Evolutionary conservation across 2,797 vertebrate species (phyloP).

Genomic region (Sciaenops ocellatus): DNA sequence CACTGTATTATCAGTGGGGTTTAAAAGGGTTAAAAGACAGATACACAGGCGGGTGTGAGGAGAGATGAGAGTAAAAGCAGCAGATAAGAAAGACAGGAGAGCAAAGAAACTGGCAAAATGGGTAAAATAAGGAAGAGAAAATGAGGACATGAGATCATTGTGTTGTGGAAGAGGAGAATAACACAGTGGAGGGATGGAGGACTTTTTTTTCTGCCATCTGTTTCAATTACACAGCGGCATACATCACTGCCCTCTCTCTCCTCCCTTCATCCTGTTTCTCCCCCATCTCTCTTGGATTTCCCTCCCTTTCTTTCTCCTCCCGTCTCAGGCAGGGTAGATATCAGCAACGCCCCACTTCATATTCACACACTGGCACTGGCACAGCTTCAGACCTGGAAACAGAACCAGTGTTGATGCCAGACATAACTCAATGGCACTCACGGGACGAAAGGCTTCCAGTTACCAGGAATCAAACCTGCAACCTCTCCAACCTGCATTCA

Average conservation of each 20-base stretch:
- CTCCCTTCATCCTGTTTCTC: conserved; percentile 14
- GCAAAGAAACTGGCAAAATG: neutral
- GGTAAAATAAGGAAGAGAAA: neutral
- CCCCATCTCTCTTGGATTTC: neutral
- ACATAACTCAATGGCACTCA: neutral
- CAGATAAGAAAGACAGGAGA: neutral
- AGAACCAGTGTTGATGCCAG: neutral
- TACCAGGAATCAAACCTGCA: conserved; percentile 11
- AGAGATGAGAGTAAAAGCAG: neutral
- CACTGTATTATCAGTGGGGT: neutral
- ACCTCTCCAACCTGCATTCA: neutral
- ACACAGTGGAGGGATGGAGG: neutral
- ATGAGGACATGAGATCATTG: neutral
- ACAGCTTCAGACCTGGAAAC: conserved; percentile 11
- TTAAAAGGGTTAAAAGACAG: neutral
- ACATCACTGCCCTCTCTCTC: conserved; percentile 33
- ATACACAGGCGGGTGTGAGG: neutral
- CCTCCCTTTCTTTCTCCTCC: neutral
- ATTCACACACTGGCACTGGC: conserved; percentile 10
- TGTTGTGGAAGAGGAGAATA: neutral
- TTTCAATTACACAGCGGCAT: neutral
- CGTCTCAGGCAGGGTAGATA: neutral
- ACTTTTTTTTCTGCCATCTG: conserved; percentile 28
- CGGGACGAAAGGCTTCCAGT: neutral
- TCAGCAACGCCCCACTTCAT: conserved; percentile 17